phyloP scores from a whole-genome alignment of 2,797 vertebrate species.

The Macroramphosus scolopax region DNA sequence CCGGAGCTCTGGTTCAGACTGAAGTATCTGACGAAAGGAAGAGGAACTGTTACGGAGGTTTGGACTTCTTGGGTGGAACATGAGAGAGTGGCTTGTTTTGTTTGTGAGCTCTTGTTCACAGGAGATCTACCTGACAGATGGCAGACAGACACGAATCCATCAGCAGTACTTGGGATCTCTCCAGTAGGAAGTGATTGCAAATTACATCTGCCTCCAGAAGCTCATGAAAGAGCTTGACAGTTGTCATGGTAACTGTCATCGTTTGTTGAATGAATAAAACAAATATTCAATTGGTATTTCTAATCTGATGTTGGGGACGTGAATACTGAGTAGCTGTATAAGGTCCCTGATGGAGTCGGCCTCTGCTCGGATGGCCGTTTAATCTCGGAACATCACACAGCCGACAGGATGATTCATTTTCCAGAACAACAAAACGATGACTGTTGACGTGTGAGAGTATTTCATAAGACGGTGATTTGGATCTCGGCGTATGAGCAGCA shows the following conservation, averaged over 20 bases:
- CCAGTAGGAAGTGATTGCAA: constrained; percentile 10
- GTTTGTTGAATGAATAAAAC: constrained; percentile 62
- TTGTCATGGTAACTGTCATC: constrained; percentile 66
- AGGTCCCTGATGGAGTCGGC: constrained; percentile 37
- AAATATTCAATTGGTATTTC: constrained; percentile 68
- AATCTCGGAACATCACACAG: constrained; percentile 21
- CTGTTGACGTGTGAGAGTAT: too few relatives aligned
- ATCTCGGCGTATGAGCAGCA: too few relatives aligned
- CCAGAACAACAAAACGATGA: too few relatives aligned
- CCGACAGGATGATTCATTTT: too few relatives aligned
- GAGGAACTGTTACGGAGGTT: constrained; percentile 15
- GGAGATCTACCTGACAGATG: constrained; percentile 32
- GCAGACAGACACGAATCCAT: constrained; percentile 34
- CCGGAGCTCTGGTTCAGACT: constrained; percentile 86
- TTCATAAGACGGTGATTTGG: too few relatives aligned
- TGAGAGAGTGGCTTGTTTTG: constrained; percentile 33
- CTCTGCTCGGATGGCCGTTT: constrained; percentile 11
- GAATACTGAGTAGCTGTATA: constrained; percentile 51
- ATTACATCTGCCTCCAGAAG: constrained; percentile 19
- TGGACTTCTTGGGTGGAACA: constrained; percentile 9
- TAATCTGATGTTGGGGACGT: constrained; percentile 60
- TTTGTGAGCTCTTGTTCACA: constrained; percentile 18
- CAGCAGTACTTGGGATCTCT: constrained; percentile 26
- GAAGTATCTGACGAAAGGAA: constrained; percentile 79
- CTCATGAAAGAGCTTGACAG: constrained; percentile 41